Evolutionary conservation across 2,797 vertebrate species (phyloP), one percentile per base, ranked within the genome.

Genomic region (Gallinago nigripennis): DNA sequence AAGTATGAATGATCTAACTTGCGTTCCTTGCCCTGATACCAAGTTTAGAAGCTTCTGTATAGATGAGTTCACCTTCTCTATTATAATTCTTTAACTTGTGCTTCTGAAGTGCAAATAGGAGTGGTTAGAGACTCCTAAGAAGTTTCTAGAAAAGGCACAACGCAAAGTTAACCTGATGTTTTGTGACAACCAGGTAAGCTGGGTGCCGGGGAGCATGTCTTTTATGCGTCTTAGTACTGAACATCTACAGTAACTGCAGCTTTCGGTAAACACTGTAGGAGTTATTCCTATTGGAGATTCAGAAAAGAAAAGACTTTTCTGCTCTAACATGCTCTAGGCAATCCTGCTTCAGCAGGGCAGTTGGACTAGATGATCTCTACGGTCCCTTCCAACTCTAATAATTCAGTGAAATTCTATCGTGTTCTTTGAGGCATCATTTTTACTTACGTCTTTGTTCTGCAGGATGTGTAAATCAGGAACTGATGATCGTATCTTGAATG

Each of bases 401-500:
- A 37, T 37, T 37, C 37, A 37, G 37, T 37, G 37, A 37, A 37
- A 37, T 53, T 71, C 54, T 69, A 4, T 19, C 16, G 27, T 54
- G 19, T 80, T 79, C 23, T 82, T 43, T 71, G 13, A 69, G 58
- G 54, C 24, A 27, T 83, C 6, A 1, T 54, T 88, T 90, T 68
- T 72, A 33, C 39, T 65, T 63, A 4, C 1, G 11, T 69, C 46
- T 66, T 86, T 94, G 8, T 95, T 63, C 84, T 71, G 43, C 85
- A 98, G 98, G 98, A 72, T 96, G 86, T 98, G 97, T 96, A 96
- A 97, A 77, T 85, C 95, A 3, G 97, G 95, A 94, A 88, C 97
- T 1, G 5, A 84, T 8, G 90, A 66, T 76, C 94, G 94, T 31
- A 80, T 97, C 86, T 91, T 92, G 63, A 82, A 83, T 24, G 63